Percentiles rank a stretch among this genome's conserved stretches.
Conservation (phyloP, 2,113 vertebrate species). For the Plotosus lineatus region DNA sequence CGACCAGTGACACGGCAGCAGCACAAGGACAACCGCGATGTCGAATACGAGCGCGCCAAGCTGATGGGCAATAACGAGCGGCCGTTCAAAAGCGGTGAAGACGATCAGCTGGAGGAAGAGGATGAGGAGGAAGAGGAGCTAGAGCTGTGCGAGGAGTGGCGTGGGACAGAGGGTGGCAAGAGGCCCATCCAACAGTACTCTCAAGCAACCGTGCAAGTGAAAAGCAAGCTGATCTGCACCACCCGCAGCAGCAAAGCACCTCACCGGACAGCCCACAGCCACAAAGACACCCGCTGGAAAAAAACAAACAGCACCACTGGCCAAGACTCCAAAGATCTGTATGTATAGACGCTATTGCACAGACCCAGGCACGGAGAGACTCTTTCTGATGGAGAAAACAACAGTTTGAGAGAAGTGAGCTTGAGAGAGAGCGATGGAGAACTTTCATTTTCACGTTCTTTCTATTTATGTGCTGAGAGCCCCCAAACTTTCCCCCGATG, state of each 20-base stretch:
- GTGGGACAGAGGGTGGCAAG: constrained; percentile 79
- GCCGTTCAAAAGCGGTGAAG: constrained; percentile 74
- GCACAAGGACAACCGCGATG: constrained; percentile 81
- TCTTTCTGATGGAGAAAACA: constrained; percentile 57
- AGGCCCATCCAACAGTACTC: constrained; percentile 80
- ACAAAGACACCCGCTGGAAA: constrained; percentile 93
- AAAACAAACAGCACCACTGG: constrained; percentile 73
- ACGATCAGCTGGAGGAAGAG: constrained; percentile 77
- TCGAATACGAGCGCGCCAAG: constrained; percentile 88
- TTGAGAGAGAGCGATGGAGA: constrained; percentile 49
- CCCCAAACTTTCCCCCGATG: constrained; percentile 62
- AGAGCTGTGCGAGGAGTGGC: constrained; percentile 56
- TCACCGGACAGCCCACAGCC: constrained; percentile 80
- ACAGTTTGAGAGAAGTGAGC: constrained; percentile 49
- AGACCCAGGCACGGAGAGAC: constrained; percentile 46
- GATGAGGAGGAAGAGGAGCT: constrained; percentile 72
- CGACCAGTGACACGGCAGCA: constrained; percentile 79
- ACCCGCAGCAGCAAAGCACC: constrained; percentile 77
- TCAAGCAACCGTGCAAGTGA: constrained; percentile 78
- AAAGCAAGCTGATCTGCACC: constrained; percentile 77
- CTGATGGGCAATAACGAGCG: constrained; percentile 85
- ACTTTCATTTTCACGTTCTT: constrained; percentile 67
- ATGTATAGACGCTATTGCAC: constrained; percentile 57
- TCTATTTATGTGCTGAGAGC: constrained; percentile 65
- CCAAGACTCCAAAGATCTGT: constrained; percentile 80